Conservation (phyloP, 1,140 invertebrate species). For the Paralvinella palmiformis region DNA sequence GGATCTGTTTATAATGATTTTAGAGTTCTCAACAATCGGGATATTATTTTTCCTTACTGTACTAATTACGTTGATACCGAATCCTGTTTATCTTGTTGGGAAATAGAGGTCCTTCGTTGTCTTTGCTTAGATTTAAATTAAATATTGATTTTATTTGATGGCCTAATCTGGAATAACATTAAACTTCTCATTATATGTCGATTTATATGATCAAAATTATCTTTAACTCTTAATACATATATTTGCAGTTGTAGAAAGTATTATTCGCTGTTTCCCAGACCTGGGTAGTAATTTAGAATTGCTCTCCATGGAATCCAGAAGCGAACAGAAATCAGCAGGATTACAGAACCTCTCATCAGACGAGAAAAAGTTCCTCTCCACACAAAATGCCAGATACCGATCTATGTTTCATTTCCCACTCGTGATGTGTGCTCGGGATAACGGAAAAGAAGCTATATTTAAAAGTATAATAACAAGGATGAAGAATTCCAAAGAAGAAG, state of each 20-base stretch:
- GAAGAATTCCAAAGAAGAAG: constrained; percentile 54
- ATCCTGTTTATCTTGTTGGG: no score
- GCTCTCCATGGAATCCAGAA: constrained; percentile 57
- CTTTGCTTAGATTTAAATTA: no score
- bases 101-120: no score
- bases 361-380: constrained; percentile 53
- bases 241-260: constrained; percentile 24
- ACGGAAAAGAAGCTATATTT: constrained; percentile 60
- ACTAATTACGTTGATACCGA: no score
- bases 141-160: no score
- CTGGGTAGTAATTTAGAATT: constrained; percentile 59
- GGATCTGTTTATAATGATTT: no score
- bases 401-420: constrained; percentile 66
- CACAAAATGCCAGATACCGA: constrained; percentile 58
- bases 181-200: no score
- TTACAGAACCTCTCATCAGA: constrained; percentile 53
- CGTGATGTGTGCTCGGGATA: constrained; percentile 63
- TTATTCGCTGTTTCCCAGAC: constrained; percentile 53
- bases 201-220: no score
- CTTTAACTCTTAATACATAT: no score
- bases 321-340: constrained; percentile 58
- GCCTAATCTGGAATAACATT: no score
- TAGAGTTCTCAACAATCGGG: no score
- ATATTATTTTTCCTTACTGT: no score
- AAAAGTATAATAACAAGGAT: constrained; percentile 55